Evolutionary conservation across 2,888 invertebrate genomes (phyloP).

Genomic region (Campoletis raptor): DNA sequence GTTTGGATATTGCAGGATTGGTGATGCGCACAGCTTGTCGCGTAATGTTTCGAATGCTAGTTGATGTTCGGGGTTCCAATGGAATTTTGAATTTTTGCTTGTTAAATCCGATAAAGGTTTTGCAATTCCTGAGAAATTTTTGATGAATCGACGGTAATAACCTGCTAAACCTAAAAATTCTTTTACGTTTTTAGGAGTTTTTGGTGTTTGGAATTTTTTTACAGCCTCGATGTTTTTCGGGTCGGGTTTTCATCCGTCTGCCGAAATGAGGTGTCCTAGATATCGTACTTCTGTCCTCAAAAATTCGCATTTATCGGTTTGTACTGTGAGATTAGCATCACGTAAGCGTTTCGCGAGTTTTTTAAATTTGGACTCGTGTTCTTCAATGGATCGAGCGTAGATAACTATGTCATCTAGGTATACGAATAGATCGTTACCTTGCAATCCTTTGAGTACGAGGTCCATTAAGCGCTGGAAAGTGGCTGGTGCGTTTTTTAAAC

Average conservation of each 20-base stretch:
- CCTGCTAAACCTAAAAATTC: conserved; percentile 37
- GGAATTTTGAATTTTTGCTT: conserved; percentile 11
- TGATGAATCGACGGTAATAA: conserved; percentile 27
- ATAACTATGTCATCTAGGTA: conserved; percentile 74
- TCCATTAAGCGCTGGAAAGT: conserved; percentile 47
- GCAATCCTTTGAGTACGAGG: conserved; percentile 26
- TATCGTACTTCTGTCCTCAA: conserved; percentile 44
- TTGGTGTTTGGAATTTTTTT: conserved; percentile 15
- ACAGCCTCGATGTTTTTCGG: conserved; percentile 50
- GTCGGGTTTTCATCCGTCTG: conserved; percentile 44
- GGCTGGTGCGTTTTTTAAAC: conserved; percentile 20
- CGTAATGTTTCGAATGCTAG: conserved; percentile 33
- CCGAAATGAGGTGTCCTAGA: conserved; percentile 47
- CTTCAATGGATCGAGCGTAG: conserved; percentile 51
- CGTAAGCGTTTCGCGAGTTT: conserved; percentile 33
- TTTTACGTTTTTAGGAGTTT: conserved; percentile 16
- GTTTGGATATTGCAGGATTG: conserved; percentile 29
- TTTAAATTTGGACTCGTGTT: conserved; percentile 45
- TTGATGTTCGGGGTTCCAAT: conserved; percentile 15
- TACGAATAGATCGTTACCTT: conserved; percentile 53
- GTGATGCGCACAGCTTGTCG: conserved; percentile 17
- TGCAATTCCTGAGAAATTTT: conserved; percentile 16
- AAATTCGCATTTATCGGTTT: conserved; percentile 54
- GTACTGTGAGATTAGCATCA: conserved; percentile 33
- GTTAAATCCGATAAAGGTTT: conserved; percentile 25